phyloP scores from a whole-genome alignment of 2,797 vertebrate species.

The Streptopelia turtur region DNA sequence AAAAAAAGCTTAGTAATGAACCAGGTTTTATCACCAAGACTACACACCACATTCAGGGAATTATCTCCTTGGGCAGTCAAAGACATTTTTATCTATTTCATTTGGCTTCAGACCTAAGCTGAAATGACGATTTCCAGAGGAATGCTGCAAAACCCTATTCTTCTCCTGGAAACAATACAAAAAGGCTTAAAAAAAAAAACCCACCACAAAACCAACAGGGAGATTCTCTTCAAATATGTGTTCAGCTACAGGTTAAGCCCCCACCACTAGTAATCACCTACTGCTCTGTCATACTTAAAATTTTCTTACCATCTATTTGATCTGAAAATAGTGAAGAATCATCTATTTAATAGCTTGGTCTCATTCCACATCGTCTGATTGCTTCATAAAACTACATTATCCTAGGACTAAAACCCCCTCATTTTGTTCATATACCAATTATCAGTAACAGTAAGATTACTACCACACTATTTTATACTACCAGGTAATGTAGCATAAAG shows the following conservation, averaged over 20 bases:
- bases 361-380: not conserved
- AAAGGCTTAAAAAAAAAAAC: not conserved
- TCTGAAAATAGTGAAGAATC: not conserved
- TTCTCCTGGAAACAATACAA: not conserved
- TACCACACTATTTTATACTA: not conserved
- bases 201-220: not conserved
- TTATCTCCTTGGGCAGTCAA: not conserved
- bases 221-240: not conserved
- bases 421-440: not conserved
- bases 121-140: constrained; percentile 7
- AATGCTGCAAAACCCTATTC: constrained; percentile 2
- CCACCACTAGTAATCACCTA: not conserved
- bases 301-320: not conserved
- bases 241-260: not conserved
- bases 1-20: constrained; percentile 11
- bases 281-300: not conserved
- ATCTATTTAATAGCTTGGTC: not conserved
- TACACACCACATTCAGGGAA: not conserved
- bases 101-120: not conserved
- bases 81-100: not conserved
- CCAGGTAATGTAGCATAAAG: not conserved
- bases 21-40: constrained; percentile 15
- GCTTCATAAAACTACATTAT: not conserved
- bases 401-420: not conserved
- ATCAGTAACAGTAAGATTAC: not conserved